These are phyloP conservation scores for Goniozus legneri DNA, from an alignment of 1,140 invertebrate species.

Conservation along the genomic window DNA sequence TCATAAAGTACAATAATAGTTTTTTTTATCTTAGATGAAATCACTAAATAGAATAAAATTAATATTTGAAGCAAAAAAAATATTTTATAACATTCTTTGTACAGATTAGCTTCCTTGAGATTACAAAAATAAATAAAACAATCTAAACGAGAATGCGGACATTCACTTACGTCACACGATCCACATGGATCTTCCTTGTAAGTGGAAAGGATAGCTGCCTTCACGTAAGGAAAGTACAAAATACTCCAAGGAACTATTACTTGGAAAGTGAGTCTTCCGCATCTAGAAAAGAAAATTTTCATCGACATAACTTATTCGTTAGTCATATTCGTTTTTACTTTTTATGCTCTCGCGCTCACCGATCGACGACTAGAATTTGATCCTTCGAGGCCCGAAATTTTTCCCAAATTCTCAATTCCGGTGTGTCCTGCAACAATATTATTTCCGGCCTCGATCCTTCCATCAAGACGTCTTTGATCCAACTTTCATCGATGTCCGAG, in stretches of 20 bases:
- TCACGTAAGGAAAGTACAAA: conserved; percentile 47
- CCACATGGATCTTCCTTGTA: conserved; percentile 47
- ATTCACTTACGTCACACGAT: conserved; percentile 24
- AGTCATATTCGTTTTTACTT: not conserved
- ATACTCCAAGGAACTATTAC: conserved; percentile 49
- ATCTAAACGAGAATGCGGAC: not conserved
- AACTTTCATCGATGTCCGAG: conserved; percentile 2
- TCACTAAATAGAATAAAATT: too few relatives aligned
- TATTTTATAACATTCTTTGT: too few relatives aligned
- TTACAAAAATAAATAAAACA: too few relatives aligned
- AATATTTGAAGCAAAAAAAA: too few relatives aligned
- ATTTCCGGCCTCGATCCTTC: conserved; percentile 21
- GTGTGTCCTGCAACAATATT: conserved; percentile 30
- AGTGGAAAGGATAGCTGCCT: conserved; percentile 46
- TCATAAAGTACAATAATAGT: too few relatives aligned
- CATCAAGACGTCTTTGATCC: conserved; percentile 11
- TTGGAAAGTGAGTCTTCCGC: conserved; percentile 44
- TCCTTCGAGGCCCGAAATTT: conserved; percentile 33
- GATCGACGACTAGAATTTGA: conserved; percentile 41
- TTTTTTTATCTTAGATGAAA: too few relatives aligned
- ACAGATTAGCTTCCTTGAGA: too few relatives aligned
- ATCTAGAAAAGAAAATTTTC: conserved; percentile 33
- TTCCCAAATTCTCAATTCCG: conserved; percentile 30
- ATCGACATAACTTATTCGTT: conserved; percentile 1
- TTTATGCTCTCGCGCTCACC: conserved; percentile 19